Conservation (phyloP, 2,888 invertebrate genomes). For the Cacoxenus indagator region DNA sequence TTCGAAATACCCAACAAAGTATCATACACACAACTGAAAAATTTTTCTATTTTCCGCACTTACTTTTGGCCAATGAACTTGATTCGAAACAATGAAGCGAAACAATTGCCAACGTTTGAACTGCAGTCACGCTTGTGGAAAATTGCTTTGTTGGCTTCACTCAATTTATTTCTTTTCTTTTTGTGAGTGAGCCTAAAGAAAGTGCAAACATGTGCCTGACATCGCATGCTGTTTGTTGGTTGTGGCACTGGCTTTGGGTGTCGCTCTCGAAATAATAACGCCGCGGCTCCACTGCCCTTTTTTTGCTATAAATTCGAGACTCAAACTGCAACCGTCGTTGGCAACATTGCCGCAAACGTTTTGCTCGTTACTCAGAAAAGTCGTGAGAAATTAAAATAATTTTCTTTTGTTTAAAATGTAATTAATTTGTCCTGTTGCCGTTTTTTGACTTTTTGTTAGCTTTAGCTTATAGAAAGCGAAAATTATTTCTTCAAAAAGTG, state of each 20-base stretch:
- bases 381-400: constrained; percentile 24
- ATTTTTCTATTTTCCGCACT: constrained; percentile 25
- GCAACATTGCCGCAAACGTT: background rate
- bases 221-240: background rate
- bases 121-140: background rate
- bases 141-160: background rate
- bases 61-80: constrained; percentile 52
- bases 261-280: background rate
- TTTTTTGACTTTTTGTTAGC: background rate
- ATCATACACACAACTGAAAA: background rate
- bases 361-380: constrained; percentile 2
- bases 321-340: constrained; percentile 21
- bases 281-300: background rate
- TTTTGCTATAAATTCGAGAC: constrained; percentile 36
- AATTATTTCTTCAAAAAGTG: background rate
- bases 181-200: background rate
- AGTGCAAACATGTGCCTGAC: background rate
- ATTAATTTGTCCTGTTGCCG: background rate
- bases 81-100: constrained; percentile 2
- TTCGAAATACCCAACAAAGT: background rate
- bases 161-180: background rate
- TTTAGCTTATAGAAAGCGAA: background rate
- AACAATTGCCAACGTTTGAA: constrained; percentile 11
- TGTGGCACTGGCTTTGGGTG: background rate
- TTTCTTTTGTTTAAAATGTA: background rate